Evolutionary conservation across 2,797 vertebrate genomes (phyloP).

Genomic region (Synaphobranchus kaupii): DNA sequence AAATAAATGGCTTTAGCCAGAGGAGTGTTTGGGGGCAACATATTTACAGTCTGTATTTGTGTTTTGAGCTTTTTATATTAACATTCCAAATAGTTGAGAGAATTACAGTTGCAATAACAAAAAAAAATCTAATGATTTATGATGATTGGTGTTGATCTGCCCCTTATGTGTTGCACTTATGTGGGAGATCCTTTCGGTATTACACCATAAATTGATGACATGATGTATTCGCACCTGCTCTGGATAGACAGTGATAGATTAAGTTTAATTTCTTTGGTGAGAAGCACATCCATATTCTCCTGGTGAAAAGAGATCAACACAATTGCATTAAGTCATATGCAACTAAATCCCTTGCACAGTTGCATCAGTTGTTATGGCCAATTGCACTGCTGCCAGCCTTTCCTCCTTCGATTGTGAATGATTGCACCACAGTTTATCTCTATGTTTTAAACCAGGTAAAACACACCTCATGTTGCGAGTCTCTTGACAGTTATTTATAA

Average conservation of each 20-base stretch:
- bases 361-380: constrained; percentile 7
- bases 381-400: constrained; percentile 6
- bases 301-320: neutral
- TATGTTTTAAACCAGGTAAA: neutral
- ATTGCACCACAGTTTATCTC: neutral
- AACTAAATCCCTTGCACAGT: neutral
- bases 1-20: neutral
- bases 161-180: constrained; percentile 33
- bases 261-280: constrained; percentile 31
- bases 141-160: constrained; percentile 6
- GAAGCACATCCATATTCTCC: neutral
- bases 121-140: neutral
- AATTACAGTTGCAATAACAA: neutral
- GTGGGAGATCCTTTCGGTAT: constrained; percentile 34
- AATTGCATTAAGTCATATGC: neutral
- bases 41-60: neutral
- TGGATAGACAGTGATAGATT: constrained; percentile 36
- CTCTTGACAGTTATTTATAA: neutral
- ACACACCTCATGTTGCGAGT: neutral
- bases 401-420: neutral
- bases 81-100: neutral
- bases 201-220: constrained; percentile 37
- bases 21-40: neutral
- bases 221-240: constrained; percentile 36
- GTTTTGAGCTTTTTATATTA: neutral